These are phyloP conservation scores for Platyrinchus mystaceus DNA, from an alignment of 2,797 vertebrate genomes.

Conservation along the genomic window DNA sequence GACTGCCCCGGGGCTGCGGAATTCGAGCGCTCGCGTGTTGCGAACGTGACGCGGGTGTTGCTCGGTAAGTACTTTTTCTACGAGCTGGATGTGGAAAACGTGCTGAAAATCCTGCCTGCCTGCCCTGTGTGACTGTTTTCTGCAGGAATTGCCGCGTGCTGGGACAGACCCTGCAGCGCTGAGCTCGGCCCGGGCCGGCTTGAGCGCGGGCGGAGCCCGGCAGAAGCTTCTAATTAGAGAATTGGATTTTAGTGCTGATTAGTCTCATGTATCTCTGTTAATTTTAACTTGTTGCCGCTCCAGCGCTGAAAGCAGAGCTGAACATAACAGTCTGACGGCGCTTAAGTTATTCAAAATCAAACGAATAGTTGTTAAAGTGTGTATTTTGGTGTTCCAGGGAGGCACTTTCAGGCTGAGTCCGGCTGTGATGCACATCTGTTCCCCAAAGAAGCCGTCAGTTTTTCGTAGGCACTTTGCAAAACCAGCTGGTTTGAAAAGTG, in stretches of 20 bases:
- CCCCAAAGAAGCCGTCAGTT: neutral
- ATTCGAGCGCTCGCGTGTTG: neutral
- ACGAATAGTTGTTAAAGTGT: neutral
- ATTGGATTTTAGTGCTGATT: neutral
- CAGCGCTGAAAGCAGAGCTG: neutral
- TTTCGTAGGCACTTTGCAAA: neutral
- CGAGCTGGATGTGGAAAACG: accelerated
- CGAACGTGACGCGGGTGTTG: accelerated
- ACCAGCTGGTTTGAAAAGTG: neutral
- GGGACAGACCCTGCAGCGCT: neutral
- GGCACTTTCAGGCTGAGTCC: neutral
- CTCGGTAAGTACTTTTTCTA: accelerated
- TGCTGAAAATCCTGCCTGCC: accelerated
- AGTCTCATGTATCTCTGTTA: accelerated
- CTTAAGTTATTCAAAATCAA: neutral
- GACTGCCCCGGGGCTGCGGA: neutral
- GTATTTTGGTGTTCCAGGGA: neutral
- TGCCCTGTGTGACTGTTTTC: accelerated
- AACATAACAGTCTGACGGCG: accelerated
- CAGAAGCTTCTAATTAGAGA: neutral
- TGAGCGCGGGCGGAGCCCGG: neutral
- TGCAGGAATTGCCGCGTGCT: neutral
- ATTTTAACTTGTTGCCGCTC: neutral
- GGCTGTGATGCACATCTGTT: neutral
- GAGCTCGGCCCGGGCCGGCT: no score